Conservation (phyloP, 2,113 vertebrate genomes). For the Hylia prasina region DNA sequence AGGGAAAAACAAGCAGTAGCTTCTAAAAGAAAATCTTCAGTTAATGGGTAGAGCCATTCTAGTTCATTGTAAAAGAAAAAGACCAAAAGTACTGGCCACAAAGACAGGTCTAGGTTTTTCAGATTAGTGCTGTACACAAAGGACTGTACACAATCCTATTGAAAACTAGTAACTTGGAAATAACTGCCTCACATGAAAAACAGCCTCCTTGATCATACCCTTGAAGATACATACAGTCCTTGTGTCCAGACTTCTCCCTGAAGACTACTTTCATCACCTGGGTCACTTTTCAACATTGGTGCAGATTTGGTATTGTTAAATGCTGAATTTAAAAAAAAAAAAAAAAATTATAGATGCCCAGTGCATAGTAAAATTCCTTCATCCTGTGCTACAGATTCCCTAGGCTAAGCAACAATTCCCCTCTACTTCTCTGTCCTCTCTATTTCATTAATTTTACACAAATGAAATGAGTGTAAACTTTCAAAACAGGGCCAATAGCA, state of each 20-base stretch:
- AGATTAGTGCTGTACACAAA: neutral
- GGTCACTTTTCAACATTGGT: neutral
- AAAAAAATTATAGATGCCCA: neutral
- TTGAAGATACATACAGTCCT: neutral
- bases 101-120: neutral
- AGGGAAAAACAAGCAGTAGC: neutral
- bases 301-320: neutral
- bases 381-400: neutral
- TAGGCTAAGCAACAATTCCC: neutral
- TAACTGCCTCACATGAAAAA: neutral
- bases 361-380: neutral
- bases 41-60: neutral
- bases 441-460: neutral
- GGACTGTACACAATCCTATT: neutral
- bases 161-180: neutral
- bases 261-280: neutral
- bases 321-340: neutral
- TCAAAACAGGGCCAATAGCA: neutral
- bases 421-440: neutral
- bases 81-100: neutral
- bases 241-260: neutral
- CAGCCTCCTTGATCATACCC: neutral
- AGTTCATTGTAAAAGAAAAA: neutral
- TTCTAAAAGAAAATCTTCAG: slow-evolving; percentile 49
- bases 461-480: too few relatives aligned